Evolutionary conservation across 1,140 invertebrate species (phyloP).

Genomic region (Planococcus citri): DNA sequence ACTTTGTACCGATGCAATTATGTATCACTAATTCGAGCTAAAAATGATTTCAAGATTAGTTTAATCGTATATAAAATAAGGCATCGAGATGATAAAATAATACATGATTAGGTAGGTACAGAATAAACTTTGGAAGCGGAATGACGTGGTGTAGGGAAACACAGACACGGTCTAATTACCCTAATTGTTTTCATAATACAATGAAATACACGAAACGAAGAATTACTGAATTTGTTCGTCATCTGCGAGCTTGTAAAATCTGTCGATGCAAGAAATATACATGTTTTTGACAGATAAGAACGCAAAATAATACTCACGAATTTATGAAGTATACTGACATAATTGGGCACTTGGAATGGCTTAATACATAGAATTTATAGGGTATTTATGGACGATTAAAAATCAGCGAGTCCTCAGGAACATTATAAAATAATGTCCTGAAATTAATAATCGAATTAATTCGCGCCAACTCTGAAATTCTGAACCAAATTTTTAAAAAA

Average conservation of each 20-base stretch:
- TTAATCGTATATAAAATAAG: neutral
- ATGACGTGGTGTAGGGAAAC: too few relatives aligned
- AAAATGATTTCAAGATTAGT: neutral
- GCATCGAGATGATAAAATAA: too few relatives aligned
- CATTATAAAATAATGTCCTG: neutral
- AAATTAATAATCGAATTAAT: neutral
- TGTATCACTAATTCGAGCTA: neutral
- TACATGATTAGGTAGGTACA: too few relatives aligned
- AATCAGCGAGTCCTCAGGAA: too few relatives aligned
- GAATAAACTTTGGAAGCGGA: too few relatives aligned
- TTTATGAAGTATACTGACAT: conserved; percentile 24
- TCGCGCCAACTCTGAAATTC: neutral
- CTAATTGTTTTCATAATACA: too few relatives aligned
- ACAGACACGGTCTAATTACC: too few relatives aligned
- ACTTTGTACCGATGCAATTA: neutral
- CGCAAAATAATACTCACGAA: conserved; percentile 21
- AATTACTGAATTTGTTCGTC: neutral
- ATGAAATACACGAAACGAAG: neutral
- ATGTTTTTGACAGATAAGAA: neutral
- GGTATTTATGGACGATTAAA: too few relatives aligned
- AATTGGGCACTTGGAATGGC: neutral
- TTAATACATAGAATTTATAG: too few relatives aligned
- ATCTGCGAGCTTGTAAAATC: neutral
- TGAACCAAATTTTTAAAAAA: neutral
- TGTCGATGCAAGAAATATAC: neutral